These are phyloP conservation scores for Orthonevra nobilis DNA, from an alignment of 2,888 invertebrate genomes.

Conservation along the genomic window DNA sequence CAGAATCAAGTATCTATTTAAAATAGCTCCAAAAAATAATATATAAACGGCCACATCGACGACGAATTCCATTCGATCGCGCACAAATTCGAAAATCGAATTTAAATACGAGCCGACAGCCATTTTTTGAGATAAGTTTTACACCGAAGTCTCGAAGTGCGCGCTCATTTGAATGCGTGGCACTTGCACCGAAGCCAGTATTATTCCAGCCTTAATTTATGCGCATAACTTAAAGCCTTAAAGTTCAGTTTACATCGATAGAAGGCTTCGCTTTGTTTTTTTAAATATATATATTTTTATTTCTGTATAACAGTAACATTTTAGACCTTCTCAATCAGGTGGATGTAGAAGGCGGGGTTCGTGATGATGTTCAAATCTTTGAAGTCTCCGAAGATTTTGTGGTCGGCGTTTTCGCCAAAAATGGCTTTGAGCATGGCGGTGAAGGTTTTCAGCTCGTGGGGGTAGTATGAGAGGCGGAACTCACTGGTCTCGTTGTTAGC, in stretches of 20 bases:
- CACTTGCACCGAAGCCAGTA: conserved; percentile 26
- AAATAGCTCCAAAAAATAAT: conserved; percentile 75
- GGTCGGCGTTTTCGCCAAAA: conserved; percentile 84
- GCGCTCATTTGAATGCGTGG: conserved; percentile 37
- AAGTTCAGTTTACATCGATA: conserved; percentile 7
- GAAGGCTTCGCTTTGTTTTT: background rate
- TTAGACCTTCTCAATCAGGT: conserved; percentile 86
- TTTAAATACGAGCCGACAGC: conserved; percentile 48
- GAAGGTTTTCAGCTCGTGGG: conserved; percentile 88
- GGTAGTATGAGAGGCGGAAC: conserved; percentile 93
- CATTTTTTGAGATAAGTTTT: too few relatives aligned
- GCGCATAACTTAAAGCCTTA: background rate
- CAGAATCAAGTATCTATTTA: conserved; percentile 75
- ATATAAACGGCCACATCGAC: conserved; percentile 75
- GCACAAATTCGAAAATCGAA: conserved; percentile 46
- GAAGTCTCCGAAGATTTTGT: conserved; percentile 91
- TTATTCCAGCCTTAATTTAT: conserved; percentile 8
- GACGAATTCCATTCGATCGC: conserved; percentile 74
- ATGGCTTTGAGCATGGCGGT: conserved; percentile 85
- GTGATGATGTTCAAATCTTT: conserved; percentile 84
- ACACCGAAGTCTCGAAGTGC: too few relatives aligned
- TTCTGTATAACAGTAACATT: conserved; percentile 10
- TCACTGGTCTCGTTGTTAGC: conserved; percentile 83
- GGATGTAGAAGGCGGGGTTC: conserved; percentile 91
- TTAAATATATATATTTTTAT: background rate